Base-by-base conservation (phyloP, 2,888 invertebrate species). In the Scrobipalpa atriplicella region DNA sequence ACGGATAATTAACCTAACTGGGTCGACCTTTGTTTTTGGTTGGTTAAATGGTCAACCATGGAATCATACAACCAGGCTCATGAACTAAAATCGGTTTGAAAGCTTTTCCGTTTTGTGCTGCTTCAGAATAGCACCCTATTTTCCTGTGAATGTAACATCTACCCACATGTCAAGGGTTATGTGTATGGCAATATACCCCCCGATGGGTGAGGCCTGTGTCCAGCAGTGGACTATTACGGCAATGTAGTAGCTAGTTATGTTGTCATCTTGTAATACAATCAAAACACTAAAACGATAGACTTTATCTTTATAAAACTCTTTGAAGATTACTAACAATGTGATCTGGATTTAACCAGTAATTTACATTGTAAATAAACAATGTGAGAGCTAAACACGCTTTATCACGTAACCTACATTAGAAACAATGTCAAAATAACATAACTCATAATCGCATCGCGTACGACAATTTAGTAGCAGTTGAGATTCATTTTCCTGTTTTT, bases 11-110 rank as follows among this genome's bases (percentile, higher is more conserved):
- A 84, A 81, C 71, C 78, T 79, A 88, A 84, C 79, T 89, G 74
- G 90, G 90, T 90, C 90, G 89, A 87, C 87, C 83, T 84, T 86
- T 86, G 84, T 85, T 86, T 76, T 80, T 74, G 41, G 16, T 80
- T 74, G 19, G 9, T 61, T 39, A 5, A 18, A 41, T 39, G 39
- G 61, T 36, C 29, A 36, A n/a, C 1, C 36, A 21, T 58, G 58
- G 8, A 18, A 18, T 54, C 18, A 19, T 54, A 29, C 29, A 3
- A 29, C 29, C 29, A 29, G 5, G 29, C 5, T 29, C 5, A n/a
- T n/a, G n/a, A n/a, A n/a, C n/a, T n/a, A n/a, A n/a, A n/a, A n/a
- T n/a, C n/a, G n/a, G 29, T 29, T 29, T 29, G 29, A 3, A 3
- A 29, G 29, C 29, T 29, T 2, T 2, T 29, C 29, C 29, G 29